These are phyloP conservation scores for Pangasius krempfi DNA, from an alignment of 2,797 vertebrate species.

Conservation along the genomic window DNA sequence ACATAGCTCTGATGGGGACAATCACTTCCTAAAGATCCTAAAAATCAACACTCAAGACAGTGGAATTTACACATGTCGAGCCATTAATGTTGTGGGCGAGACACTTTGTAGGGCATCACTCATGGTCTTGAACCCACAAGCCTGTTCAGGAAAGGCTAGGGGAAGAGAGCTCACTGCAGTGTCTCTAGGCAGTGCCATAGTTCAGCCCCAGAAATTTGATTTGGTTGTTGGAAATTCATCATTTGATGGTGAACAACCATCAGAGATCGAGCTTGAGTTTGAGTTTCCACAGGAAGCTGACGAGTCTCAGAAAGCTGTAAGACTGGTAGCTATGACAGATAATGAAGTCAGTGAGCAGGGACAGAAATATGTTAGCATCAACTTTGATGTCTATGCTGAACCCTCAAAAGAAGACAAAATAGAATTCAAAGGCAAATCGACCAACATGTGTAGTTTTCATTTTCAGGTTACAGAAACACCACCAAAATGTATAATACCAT, in stretches of 20 bases:
- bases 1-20: constrained; percentile 84
- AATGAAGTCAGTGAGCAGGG: constrained; percentile 76
- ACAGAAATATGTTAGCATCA: constrained; percentile 79
- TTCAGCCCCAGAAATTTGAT: constrained; percentile 78
- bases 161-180: constrained; percentile 74
- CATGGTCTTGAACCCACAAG: constrained; percentile 73
- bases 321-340: constrained; percentile 79
- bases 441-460: constrained; percentile 88
- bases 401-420: constrained; percentile 81
- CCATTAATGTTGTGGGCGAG: constrained; percentile 89
- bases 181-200: constrained; percentile 68
- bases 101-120: constrained; percentile 85
- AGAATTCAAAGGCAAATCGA: constrained; percentile 86
- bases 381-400: constrained; percentile 85
- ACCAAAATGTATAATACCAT: constrained; percentile 84
- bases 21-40: constrained; percentile 86
- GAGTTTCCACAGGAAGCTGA: constrained; percentile 80
- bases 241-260: constrained; percentile 77
- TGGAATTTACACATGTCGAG: constrained; percentile 86
- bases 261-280: constrained; percentile 88
- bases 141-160: constrained; percentile 67
- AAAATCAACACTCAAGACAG: constrained; percentile 79
- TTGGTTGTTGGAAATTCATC: constrained; percentile 79
- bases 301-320: constrained; percentile 80
- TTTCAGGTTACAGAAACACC: constrained; percentile 87